phyloP scores from a whole-genome alignment of 2,113 vertebrate species.

The Pelusios castaneus region DNA sequence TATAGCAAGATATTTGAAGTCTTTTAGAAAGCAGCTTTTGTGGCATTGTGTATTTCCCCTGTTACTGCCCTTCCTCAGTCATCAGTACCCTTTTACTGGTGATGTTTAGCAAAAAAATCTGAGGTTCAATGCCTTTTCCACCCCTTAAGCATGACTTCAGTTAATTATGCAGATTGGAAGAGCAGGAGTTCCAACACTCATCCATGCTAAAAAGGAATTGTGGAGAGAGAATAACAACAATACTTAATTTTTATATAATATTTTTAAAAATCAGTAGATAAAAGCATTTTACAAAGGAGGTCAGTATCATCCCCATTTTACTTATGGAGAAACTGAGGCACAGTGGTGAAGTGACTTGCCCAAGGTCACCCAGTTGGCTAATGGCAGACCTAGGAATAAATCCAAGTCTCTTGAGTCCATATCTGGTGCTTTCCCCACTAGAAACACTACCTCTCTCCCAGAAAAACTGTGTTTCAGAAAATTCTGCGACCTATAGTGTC shows the following conservation, averaged over 20 bases:
- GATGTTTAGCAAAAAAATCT: not conserved
- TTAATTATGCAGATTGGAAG: not conserved
- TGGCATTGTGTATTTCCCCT: not conserved
- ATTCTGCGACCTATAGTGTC: not conserved
- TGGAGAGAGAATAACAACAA: not conserved
- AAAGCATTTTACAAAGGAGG: not conserved
- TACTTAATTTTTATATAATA: accelerated
- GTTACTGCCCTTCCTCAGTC: not conserved
- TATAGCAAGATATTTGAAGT: not conserved
- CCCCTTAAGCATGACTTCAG: not conserved
- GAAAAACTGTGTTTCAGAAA: not conserved
- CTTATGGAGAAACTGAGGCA: not conserved
- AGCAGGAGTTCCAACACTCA: not conserved
- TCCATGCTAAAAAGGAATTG: not conserved
- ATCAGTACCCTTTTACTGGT: not conserved
- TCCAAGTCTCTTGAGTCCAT: not conserved
- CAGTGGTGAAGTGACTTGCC: not conserved
- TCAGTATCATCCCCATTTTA: not conserved
- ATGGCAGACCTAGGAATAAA: not conserved
- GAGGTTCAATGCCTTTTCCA: not conserved
- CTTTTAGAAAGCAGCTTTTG: not conserved
- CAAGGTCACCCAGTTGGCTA: not conserved
- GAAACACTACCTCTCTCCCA: not conserved
- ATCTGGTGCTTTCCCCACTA: not conserved
- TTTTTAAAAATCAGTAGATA: not conserved